Conservation (phyloP, 2,113 vertebrate genomes). For the Panthera uncia region DNA sequence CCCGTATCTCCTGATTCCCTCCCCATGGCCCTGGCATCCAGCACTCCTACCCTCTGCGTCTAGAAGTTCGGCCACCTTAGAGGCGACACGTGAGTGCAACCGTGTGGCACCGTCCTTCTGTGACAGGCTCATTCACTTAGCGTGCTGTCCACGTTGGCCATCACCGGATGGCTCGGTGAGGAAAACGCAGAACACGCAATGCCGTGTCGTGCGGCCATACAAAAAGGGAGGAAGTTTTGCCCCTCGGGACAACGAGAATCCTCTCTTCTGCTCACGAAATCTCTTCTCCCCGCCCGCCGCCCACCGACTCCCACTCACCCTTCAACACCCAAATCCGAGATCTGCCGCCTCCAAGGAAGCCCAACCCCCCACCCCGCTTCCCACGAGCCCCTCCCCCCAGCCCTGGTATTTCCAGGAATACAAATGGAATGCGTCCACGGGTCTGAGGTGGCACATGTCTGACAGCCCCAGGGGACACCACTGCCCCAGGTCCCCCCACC, state of each 20-base stretch:
- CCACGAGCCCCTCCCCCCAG: neutral
- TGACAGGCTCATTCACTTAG: neutral
- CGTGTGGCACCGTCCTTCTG: accelerated
- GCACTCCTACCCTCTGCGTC: neutral
- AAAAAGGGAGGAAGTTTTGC: neutral
- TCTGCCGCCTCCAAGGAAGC: neutral
- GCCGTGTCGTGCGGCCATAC: accelerated
- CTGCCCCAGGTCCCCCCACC: neutral
- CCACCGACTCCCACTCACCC: neutral
- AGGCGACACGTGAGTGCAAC: accelerated
- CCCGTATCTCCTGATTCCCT: too few species aligned
- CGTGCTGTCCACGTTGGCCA: accelerated
- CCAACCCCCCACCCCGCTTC: neutral
- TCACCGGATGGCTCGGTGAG: accelerated
- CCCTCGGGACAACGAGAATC: accelerated
- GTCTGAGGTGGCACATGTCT: too few species aligned
- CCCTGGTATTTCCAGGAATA: too few species aligned
- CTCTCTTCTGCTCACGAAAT: neutral
- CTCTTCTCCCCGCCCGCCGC: neutral
- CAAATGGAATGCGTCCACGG: accelerated
- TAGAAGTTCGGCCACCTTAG: accelerated
- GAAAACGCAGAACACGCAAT: accelerated
- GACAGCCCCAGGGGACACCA: neutral
- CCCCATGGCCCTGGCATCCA: neutral
- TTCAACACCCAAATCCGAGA: neutral